Base-by-base conservation (phyloP, 2,888 invertebrate genomes). In the Troides helena region DNA sequence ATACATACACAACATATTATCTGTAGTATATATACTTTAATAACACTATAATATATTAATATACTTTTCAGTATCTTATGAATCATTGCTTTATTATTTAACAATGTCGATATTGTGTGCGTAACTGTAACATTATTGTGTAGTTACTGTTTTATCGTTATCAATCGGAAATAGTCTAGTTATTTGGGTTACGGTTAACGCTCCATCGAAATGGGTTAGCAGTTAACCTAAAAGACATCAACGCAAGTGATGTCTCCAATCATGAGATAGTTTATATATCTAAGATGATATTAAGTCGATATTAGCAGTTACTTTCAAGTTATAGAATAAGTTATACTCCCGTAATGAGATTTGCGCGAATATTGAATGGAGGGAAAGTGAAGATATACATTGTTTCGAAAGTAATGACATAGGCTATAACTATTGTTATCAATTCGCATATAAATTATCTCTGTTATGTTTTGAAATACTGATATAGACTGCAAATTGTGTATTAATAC, bases 101-200 rank as follows among this genome's bases (percentile, higher is more conserved):
- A 56, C n/a, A 56, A n/a, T n/a, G n/a, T n/a, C 4, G 12, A 7
- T 18, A 18, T 56, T n/a, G 56, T 18, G 7, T 18, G n/a, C 7
- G 12, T 57, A 18, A 18, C 21, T 8, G 2, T 18, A 6, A 57
- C 18, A 10, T 18, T n/a, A 5, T 21, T n/a, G 2, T 57, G 21
- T 57, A n/a, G 81, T 75, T 78, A 79, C 76, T 76, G 74, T 76
- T 77, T 76, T 72, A 58, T 56, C 74, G 77, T 78, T 80, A 76
- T 79, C 75, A 76, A 72, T 76, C 74, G 73, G 77, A 79, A 78
- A 76, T 77, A 77, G 76, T 77, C 76, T 74, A 70, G 10, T 71
- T 68, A 81, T 78, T 70, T 80, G 75, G 81, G 81, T 83, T 84
- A 84, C 79, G 79, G 79, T 78, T 80, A 80, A 77, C 77, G 80